Evolutionary conservation across 2,888 invertebrate genomes (phyloP).

Genomic region (Lordiphosa andalusiaca): DNA sequence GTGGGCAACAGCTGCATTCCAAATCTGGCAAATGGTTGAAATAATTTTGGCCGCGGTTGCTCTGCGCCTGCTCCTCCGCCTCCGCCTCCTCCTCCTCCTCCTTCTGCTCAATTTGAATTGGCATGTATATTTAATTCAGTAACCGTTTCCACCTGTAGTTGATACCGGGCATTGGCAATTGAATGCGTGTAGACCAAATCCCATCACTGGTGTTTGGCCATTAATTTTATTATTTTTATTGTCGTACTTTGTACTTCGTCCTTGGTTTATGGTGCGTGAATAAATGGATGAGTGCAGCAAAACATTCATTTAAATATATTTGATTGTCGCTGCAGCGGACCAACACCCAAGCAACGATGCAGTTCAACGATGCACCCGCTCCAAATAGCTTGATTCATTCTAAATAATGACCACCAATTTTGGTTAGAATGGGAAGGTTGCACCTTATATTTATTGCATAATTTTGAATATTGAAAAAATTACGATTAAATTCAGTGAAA

Average conservation of each 20-base stretch:
- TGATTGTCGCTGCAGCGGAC: constrained; percentile 28
- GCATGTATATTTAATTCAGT: constrained; percentile 62
- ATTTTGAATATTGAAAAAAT: too few species aligned
- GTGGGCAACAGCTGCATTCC: constrained; percentile 32
- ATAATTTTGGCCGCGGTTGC: constrained; percentile 64
- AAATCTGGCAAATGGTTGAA: constrained; percentile 68
- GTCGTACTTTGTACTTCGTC: constrained; percentile 59
- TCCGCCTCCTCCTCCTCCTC: neutral
- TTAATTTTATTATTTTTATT: constrained; percentile 69
- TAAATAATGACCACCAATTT: too few species aligned
- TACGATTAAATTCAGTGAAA: too few species aligned
- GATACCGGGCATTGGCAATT: constrained; percentile 20
- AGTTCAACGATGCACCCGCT: too few species aligned
- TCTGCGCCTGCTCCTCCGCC: neutral
- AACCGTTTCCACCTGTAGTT: constrained; percentile 29
- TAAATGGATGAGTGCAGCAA: constrained; percentile 72
- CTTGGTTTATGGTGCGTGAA: constrained; percentile 74
- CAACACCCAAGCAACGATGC: neutral
- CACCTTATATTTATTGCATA: too few species aligned
- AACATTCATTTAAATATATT: constrained; percentile 64
- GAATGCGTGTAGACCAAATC: constrained; percentile 31
- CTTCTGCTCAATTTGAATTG: constrained; percentile 43
- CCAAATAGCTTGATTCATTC: too few species aligned
- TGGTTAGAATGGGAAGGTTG: too few species aligned
- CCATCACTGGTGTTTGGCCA: constrained; percentile 32